Conservation (phyloP, 1,140 invertebrate genomes). For the Reticulitermes speratus region DNA sequence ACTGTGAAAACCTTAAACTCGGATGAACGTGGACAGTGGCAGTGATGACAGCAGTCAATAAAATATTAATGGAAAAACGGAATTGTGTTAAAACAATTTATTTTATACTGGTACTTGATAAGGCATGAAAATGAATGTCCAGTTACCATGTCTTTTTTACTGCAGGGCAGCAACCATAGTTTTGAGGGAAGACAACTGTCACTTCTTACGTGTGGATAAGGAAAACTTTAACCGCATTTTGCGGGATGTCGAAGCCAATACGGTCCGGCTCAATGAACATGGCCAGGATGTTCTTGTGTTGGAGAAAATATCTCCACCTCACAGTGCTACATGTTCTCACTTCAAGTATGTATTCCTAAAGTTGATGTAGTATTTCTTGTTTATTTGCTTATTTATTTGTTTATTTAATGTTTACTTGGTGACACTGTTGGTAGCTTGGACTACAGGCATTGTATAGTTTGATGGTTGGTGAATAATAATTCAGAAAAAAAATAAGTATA, state of each 20-base stretch:
- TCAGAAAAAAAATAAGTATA: too few relatives aligned
- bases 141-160: too few relatives aligned
- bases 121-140: too few relatives aligned
- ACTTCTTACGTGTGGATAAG: constrained; percentile 84
- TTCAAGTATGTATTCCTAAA: constrained; percentile 57
- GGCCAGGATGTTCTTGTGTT: constrained; percentile 82
- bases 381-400: not conserved
- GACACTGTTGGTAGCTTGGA: too few relatives aligned
- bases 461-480: too few relatives aligned
- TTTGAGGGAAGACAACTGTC: constrained; percentile 79
- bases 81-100: too few relatives aligned
- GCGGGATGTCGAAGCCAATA: constrained; percentile 85
- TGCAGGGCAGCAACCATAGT: constrained; percentile 80
- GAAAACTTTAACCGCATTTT: constrained; percentile 84
- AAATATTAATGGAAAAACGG: too few relatives aligned
- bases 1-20: too few relatives aligned
- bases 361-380: constrained; percentile 16
- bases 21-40: too few relatives aligned
- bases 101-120: too few relatives aligned
- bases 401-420: not conserved
- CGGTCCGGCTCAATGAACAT: constrained; percentile 82
- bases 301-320: constrained; percentile 65
- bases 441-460: too few relatives aligned
- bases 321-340: constrained; percentile 54
- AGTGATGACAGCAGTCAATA: too few relatives aligned